phyloP scores from a whole-genome alignment of 2,113 vertebrate species.

The Glaucomys volans region DNA sequence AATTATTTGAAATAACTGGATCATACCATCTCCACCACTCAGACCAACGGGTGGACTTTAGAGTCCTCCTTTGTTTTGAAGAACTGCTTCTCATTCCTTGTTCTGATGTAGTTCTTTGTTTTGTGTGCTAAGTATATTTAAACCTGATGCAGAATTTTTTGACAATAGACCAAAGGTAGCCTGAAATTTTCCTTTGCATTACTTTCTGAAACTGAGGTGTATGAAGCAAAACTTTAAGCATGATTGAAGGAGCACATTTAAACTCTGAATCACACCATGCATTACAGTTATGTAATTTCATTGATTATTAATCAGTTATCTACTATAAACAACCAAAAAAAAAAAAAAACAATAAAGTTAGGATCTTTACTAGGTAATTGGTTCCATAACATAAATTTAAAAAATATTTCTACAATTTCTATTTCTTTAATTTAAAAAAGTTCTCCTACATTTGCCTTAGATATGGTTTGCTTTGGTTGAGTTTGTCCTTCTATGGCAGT shows the following conservation, averaged over 20 bases:
- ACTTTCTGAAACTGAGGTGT: slow-evolving; percentile 16
- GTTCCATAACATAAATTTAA: neutral
- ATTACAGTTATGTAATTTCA: slow-evolving; percentile 51
- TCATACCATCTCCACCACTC: slow-evolving; percentile 75
- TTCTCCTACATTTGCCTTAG: neutral
- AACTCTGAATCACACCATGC: neutral
- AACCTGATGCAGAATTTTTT: slow-evolving; percentile 43
- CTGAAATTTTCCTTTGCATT: slow-evolving; percentile 54
- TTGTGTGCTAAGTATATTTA: slow-evolving; percentile 51
- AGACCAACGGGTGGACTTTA: slow-evolving; percentile 73
- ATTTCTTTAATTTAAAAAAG: slow-evolving; percentile 34
- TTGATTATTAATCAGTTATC: neutral
- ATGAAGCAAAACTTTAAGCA: slow-evolving; percentile 52
- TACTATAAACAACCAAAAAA: neutral
- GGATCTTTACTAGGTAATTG: slow-evolving; percentile 2
- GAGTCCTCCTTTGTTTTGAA: slow-evolving; percentile 75
- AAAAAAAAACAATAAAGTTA: neutral
- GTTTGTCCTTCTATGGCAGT: slow-evolving; percentile 59
- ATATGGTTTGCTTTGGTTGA: neutral
- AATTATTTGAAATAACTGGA: slow-evolving; percentile 82
- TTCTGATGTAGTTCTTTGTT: slow-evolving; percentile 64
- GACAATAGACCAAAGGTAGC: slow-evolving; percentile 12
- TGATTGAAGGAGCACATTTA: slow-evolving; percentile 18
- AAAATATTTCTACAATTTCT: neutral
- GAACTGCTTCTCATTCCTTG: slow-evolving; percentile 75